These are phyloP conservation scores for Rhinogobius similis DNA, from an alignment of 2,113 vertebrate species.

Conservation along the genomic window DNA sequence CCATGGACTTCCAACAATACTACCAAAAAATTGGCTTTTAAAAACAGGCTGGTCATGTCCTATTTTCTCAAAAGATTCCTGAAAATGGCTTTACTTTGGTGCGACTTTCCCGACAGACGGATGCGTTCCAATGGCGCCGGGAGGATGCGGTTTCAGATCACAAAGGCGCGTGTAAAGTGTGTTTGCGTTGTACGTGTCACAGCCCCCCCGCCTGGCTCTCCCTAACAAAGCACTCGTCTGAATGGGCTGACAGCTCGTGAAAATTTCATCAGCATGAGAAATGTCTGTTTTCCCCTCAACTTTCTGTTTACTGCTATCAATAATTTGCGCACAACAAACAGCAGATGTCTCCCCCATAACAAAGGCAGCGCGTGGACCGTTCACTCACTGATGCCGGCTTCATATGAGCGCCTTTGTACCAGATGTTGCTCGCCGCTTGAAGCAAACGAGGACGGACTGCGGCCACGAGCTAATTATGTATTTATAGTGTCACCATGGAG, in stretches of 20 bases:
- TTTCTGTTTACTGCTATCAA: slow-evolving; percentile 70
- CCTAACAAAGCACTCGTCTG: slow-evolving; percentile 56
- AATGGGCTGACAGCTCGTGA: slow-evolving; percentile 64
- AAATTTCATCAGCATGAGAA: slow-evolving; percentile 69
- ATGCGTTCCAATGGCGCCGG: neutral
- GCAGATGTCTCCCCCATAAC: slow-evolving; percentile 60
- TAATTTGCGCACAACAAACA: slow-evolving; percentile 73
- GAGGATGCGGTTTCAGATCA: slow-evolving; percentile 3
- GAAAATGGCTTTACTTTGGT: neutral
- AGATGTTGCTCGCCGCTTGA: slow-evolving; percentile 52
- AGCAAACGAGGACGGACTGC: slow-evolving; percentile 49
- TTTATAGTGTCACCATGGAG: slow-evolving; percentile 41
- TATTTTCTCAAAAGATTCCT: neutral
- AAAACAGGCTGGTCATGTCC: neutral
- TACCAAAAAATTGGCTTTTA: neutral
- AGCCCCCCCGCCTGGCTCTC: slow-evolving; percentile 13
- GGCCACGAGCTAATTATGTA: slow-evolving; percentile 45
- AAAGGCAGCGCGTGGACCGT: slow-evolving; percentile 21
- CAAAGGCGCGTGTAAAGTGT: slow-evolving; percentile 9
- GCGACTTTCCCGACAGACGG: neutral
- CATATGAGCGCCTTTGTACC: slow-evolving; percentile 16
- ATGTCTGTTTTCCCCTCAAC: slow-evolving; percentile 66
- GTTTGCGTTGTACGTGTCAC: slow-evolving; percentile 38
- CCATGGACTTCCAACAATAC: too few relatives aligned
- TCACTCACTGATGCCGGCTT: slow-evolving; percentile 7